Conservation (phyloP, 2,797 vertebrate species). For the Chloroceryle inda region DNA sequence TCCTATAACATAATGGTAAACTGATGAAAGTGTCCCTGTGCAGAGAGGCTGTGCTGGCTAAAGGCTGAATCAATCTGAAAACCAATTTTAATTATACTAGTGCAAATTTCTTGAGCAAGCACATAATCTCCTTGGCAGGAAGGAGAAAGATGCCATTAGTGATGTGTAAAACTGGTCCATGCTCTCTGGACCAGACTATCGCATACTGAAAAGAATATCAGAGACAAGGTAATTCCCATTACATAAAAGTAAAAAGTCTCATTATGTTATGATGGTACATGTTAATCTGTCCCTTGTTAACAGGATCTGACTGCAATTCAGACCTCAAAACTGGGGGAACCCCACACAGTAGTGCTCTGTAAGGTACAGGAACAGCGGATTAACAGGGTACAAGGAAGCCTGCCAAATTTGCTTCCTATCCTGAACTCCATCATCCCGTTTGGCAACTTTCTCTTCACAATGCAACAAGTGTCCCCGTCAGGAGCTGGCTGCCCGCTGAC, state of each 20-base stretch:
- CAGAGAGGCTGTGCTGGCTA: neutral
- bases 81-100: neutral
- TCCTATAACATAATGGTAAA: neutral
- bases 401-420: neutral
- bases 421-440: neutral
- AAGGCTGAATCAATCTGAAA: neutral
- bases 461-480: neutral
- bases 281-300: neutral
- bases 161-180: neutral
- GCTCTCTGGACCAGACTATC: neutral
- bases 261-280: neutral
- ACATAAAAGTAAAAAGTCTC: neutral
- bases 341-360: neutral
- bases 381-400: neutral
- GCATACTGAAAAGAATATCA: neutral
- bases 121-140: neutral
- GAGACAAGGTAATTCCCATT: neutral
- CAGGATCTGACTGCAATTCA: neutral
- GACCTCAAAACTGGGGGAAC: fast-evolving
- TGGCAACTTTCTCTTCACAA: neutral
- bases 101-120: neutral
- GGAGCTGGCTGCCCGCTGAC: neutral
- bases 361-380: neutral
- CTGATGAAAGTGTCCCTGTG: neutral
- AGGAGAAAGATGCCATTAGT: neutral